phyloP scores from a whole-genome alignment of 2,113 vertebrate species.

The Oceanodroma tethys region DNA sequence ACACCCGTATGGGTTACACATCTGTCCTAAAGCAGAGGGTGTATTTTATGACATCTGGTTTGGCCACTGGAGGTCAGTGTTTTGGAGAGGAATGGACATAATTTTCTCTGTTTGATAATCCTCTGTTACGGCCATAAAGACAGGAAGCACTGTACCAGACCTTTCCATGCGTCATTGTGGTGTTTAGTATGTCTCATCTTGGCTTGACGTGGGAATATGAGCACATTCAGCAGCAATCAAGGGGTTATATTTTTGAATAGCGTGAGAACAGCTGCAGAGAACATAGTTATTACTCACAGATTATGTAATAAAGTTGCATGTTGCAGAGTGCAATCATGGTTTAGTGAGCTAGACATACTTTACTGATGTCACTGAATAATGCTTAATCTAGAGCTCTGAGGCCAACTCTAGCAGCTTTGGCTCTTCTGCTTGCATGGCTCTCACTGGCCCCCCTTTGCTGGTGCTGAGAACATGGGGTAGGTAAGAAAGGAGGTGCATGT shows the following conservation, averaged over 20 bases:
- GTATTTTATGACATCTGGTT: neutral
- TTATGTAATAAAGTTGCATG: neutral
- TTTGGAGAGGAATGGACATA: neutral
- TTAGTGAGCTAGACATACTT: neutral
- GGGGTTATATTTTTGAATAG: conserved; percentile 23
- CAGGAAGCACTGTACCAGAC: conserved; percentile 29
- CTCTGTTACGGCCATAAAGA: neutral
- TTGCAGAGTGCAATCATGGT: neutral
- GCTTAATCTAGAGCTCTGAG: neutral
- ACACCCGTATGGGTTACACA: neutral
- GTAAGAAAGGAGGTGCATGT: neutral
- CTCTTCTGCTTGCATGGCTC: neutral
- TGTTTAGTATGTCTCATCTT: conserved; percentile 18
- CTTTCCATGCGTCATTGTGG: conserved; percentile 46
- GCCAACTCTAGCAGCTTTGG: neutral
- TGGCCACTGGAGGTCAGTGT: conserved; percentile 56
- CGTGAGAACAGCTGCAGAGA: conserved; percentile 36
- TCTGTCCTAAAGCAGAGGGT: neutral
- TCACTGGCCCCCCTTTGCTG: neutral
- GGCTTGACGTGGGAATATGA: conserved; percentile 1
- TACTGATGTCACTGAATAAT: neutral
- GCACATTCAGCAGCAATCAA: conserved; percentile 17
- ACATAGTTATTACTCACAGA: neutral
- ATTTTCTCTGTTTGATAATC: neutral
- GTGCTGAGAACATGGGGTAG: neutral